Evolutionary conservation across 2,797 vertebrate genomes (phyloP).

Genomic region (Alectoris magna): DNA sequence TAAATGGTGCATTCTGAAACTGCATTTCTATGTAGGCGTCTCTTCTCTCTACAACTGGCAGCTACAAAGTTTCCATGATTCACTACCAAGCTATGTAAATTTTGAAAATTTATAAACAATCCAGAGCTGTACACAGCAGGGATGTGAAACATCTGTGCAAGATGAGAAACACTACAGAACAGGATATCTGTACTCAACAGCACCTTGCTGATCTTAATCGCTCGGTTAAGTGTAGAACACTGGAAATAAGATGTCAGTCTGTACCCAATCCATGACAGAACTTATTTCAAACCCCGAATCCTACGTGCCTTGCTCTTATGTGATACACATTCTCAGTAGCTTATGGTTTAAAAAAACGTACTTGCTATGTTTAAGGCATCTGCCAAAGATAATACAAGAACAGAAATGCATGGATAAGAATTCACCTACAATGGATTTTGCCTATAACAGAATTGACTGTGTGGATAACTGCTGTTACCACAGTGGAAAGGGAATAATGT

Average conservation of each 20-base stretch:
- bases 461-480: neutral
- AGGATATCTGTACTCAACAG: neutral
- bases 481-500: neutral
- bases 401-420: neutral
- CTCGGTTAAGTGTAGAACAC: neutral
- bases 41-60: neutral
- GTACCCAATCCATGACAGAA: neutral
- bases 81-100: conserved; percentile 22
- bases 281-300: neutral
- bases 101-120: neutral
- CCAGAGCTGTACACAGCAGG: neutral
- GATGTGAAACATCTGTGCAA: conserved; percentile 31
- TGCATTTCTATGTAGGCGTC: neutral
- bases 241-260: neutral
- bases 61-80: conserved; percentile 29
- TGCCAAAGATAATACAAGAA: neutral
- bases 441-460: neutral
- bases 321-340: neutral
- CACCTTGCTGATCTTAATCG: neutral
- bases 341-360: neutral
- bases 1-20: neutral
- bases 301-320: neutral
- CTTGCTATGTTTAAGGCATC: neutral
- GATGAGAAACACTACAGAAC: neutral
- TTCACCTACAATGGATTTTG: neutral